These are phyloP conservation scores for Tokudaia muenninki DNA, from an alignment of 2,797 vertebrate genomes.

Conservation along the genomic window DNA sequence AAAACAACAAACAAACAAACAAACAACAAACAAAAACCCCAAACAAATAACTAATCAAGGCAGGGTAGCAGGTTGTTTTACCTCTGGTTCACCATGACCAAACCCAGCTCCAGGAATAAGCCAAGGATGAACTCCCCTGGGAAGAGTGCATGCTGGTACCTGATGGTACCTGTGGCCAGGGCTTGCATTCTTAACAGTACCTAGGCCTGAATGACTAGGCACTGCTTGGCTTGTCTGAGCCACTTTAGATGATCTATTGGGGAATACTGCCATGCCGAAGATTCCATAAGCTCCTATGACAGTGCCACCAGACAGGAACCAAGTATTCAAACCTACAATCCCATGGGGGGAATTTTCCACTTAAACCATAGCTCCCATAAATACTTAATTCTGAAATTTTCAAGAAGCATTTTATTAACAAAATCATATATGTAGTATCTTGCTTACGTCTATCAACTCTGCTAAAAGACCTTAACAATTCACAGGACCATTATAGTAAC, in stretches of 20 bases:
- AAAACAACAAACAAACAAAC: not conserved
- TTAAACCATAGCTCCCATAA: not conserved
- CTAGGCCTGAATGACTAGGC: not conserved
- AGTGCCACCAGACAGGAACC: not conserved
- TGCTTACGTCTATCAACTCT: not conserved
- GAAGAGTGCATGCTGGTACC: not conserved
- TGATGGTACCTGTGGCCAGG: too few relatives aligned
- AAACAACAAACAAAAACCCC: not conserved
- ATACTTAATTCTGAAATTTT: slow-evolving; percentile 33
- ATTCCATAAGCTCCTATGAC: not conserved
- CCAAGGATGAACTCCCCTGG: not conserved
- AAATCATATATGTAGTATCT: not conserved
- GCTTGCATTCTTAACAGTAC: not conserved
- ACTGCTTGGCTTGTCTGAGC: not conserved
- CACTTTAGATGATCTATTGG: not conserved
- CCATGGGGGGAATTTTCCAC: not conserved
- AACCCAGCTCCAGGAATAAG: not conserved
- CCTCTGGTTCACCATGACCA: not conserved
- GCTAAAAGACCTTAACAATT: not conserved
- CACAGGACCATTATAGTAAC: not conserved
- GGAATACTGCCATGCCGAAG: not conserved
- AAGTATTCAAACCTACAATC: not conserved
- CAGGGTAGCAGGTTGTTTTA: not conserved
- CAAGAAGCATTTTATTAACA: slow-evolving; percentile 26
- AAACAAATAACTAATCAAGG: too few relatives aligned